Evolutionary conservation across 2,113 vertebrate genomes (phyloP), one percentile per base, ranked within the genome.

Genomic region (Etia nguti): DNA sequence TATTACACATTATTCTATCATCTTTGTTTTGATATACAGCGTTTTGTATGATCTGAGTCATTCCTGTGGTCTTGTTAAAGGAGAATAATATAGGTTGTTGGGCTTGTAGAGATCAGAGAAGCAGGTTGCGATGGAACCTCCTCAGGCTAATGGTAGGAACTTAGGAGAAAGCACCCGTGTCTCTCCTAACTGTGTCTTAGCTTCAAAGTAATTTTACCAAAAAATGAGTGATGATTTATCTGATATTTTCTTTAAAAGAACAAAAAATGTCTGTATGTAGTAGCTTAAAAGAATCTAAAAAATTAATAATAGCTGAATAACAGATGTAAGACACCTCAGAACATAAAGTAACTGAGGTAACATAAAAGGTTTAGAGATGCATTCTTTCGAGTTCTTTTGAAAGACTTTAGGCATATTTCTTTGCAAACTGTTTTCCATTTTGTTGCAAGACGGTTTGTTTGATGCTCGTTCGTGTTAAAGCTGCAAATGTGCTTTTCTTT

Each of bases 61-160:
- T 87, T 89, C 79, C 55, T 91, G 81, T 80, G 81, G 86, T 91
- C 83, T 79, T 89, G 79, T 89, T 73, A 62, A 4, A 52, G 50
- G 18, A 87, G 46, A 88, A 68, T 54, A 70, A 82, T 56, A 55
- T 20, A 2, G 41, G 85, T 83, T 48, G 55, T 81, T 75, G 68
- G 55, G 59, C 31, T 90, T 84, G 85, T 54, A 60, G 56, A 81
- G 56, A 85, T 88, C 31, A 59, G 41, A 86, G 70, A 57, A 8
- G 20, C 60, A 60, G 38, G 54, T 6, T 57, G n/a, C 3, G 38
- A 80, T 82, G 75, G 73, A 79, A 79, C 43, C 4, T 86, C 89
- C 86, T 85, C 62, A 52, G 89, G 89, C 70, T 80, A 82, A 36
- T 15, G 38, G 34, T 36, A 82, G 22, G 36, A 88, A 65, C 41